A percentile compares a stretch with the other conserved stretches of the same genome.
These are phyloP conservation scores for Manis pentadactyla DNA, from an alignment of 2,797 vertebrate genomes.

Conservation along the genomic window DNA sequence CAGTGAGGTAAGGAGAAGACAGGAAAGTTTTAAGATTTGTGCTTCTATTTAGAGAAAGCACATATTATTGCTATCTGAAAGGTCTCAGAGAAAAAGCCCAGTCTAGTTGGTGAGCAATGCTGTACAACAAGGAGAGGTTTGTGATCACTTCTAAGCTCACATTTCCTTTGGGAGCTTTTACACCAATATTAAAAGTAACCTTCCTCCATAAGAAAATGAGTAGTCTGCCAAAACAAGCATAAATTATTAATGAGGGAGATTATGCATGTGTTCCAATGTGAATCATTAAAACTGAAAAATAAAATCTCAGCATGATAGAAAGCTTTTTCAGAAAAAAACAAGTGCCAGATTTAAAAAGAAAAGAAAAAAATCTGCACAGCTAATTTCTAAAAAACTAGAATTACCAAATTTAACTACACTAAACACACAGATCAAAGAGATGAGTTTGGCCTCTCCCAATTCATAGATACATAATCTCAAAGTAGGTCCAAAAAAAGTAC, in stretches of 20 bases:
- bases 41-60: neutral
- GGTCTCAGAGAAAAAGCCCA: slow-evolving; percentile 26
- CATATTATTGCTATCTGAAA: neutral
- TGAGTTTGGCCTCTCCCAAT: neutral
- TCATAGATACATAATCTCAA: neutral
- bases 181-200: slow-evolving; percentile 25
- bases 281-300: slow-evolving; percentile 33
- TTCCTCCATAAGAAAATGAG: neutral
- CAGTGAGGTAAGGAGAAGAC: no score
- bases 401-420: neutral
- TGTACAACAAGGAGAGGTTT: neutral
- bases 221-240: slow-evolving; percentile 2
- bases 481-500: neutral
- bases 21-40: no score
- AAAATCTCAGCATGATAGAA: neutral
- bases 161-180: slow-evolving; percentile 24
- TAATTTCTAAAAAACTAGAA: slow-evolving; percentile 13
- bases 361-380: neutral
- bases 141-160: neutral
- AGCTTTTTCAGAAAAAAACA: neutral
- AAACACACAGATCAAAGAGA: slow-evolving; percentile 2
- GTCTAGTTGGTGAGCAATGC: neutral
- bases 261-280: neutral
- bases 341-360: neutral
- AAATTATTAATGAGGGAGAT: neutral